Base-by-base conservation (phyloP, 2,797 vertebrate species). In the Alfaro cultratus region DNA sequence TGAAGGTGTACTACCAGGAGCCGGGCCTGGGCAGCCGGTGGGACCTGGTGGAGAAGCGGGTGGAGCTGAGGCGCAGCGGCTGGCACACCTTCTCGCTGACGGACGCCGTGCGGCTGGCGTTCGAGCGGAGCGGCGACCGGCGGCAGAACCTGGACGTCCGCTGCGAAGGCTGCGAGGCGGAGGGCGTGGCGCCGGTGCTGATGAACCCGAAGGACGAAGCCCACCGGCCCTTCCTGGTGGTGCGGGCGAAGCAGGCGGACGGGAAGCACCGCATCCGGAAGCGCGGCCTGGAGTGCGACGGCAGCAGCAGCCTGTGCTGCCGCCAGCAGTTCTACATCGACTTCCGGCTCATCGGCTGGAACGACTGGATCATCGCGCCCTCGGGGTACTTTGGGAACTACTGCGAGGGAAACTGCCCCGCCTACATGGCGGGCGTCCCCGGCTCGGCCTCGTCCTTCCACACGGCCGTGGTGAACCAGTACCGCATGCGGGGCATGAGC, bases 281-380 rank as follows among this genome's bases (percentile, higher is more conserved):
- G 92, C 93, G 98, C 53, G 98, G 98, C 70, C 96, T 99, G 88
- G 98, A 99, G 92, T 99, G 98, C 1, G 98, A 99, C 71, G 98
- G 97, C 78, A 96, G 96, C 94, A 97, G 94, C 90, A 95, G 96
- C 91, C 89, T 96, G 23, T 99, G 98, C 96, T 99, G 98, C 94
- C 95, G 98, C 86, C 98, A 99, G 93, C 98, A 99, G 96, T 99
- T 99, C 95, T 99, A 98, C 95, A 99, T 99, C 76, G 98, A 99
- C 96, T 99, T 99, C 95, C 97, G 97, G 85, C 97, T 98, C 77
- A 99, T 99, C 41, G 98, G 98, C 92, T 99, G 98, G 98, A 99
- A 97, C 77, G 98, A 99, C 95, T 99, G 98, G 98, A 99, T 99
- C 97, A 99, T 99, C 68, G 98, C 98, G 0, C 98, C 98, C 31